phyloP scores from a whole-genome alignment of 2,797 vertebrate genomes.

The Gallinago solitaria region DNA sequence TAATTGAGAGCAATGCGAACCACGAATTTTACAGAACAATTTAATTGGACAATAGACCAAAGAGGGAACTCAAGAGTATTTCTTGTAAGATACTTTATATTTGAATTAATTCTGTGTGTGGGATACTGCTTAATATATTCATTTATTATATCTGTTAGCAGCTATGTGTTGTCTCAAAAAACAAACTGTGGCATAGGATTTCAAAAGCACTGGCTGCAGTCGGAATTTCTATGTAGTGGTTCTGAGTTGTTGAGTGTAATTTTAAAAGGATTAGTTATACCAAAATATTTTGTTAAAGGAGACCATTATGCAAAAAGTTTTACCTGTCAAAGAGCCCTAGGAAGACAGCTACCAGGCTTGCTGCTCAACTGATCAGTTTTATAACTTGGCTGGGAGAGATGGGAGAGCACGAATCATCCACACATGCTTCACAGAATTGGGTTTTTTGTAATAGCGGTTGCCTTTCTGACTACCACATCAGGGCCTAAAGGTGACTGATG shows the following conservation, averaged over 20 bases:
- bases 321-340: slow-evolving; percentile 34
- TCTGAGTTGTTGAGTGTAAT: slow-evolving; percentile 50
- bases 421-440: background rate
- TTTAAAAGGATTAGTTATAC: slow-evolving; percentile 60
- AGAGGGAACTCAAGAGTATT: background rate
- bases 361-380: background rate
- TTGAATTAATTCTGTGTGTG: background rate
- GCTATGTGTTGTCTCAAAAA: slow-evolving; percentile 56
- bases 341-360: background rate
- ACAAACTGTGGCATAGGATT: slow-evolving; percentile 49
- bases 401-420: background rate
- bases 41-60: background rate
- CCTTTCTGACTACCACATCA: background rate
- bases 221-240: slow-evolving; percentile 28
- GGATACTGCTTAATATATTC: slow-evolving; percentile 16
- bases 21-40: background rate
- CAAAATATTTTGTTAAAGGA: slow-evolving; percentile 59
- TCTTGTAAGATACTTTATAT: background rate
- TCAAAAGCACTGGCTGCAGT: slow-evolving; percentile 28
- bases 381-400: background rate
- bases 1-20: background rate
- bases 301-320: slow-evolving; percentile 3
- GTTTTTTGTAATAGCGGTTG: background rate
- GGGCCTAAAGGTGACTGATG: background rate
- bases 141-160: slow-evolving; percentile 58